Base-by-base conservation (phyloP, 2,888 invertebrate species). In the Dryocosmus kuriphilus region DNA sequence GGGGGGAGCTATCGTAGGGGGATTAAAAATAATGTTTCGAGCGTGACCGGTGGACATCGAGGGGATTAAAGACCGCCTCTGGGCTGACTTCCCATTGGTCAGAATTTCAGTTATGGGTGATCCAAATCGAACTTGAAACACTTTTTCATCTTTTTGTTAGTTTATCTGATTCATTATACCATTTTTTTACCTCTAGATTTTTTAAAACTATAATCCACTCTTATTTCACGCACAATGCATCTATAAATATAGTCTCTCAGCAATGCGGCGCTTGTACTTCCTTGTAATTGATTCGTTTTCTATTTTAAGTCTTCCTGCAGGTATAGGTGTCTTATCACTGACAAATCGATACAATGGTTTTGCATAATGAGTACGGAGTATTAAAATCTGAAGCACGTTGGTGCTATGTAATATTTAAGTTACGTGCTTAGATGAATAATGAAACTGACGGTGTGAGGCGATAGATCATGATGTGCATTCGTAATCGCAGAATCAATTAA, bases 11-110 rank as follows among this genome's bases (percentile, higher is more conserved):
- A 85, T 84, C 84, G 85, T 85, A 80, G 82, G 85, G 88, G 88
- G 90, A 90, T 90, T 91, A 91, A 90, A 90, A 90, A 90, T 89
- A 88, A 89, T 89, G 89, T 90, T 86, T 87, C 87, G 88, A 88
- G 88, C 89, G 90, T 90, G 90, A 90, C 88, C 86, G 85, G 78
- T 86, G 86, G 84, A 81, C 86, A 87, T 85, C 83, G 84, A 83
- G 81, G 85, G 90, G 90, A 90, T 90, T 89, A 88, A 80, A 77
- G 82, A 78, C 75, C 77, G 65, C 73, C 77, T 76, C 77, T 77
- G 38, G 32, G 19, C 61, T 71, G 71, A 51, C 71, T 71, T 71
- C n/a, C 19, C 51, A 71, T 71, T 71, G 71, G 51, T 51, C 19
- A 9, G 46, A 71, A 71, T 51, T 71, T 51, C 30, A 51, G 9